Evolutionary conservation across 2,888 invertebrate genomes (phyloP), one percentile per base, ranked within the genome.

Genomic region (Helleia helle): DNA sequence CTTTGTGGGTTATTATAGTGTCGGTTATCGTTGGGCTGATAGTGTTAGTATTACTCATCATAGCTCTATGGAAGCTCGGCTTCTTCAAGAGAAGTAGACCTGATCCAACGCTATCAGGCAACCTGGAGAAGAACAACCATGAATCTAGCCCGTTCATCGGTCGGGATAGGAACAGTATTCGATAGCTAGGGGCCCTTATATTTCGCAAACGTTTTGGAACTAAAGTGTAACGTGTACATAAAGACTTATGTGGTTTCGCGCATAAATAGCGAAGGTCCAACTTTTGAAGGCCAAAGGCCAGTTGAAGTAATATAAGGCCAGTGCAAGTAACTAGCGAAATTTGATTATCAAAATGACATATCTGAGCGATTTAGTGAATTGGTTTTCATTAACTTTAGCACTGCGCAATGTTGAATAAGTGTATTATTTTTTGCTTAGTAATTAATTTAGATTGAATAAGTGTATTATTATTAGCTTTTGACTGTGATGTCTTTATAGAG

Each of bases 51-150:
- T 67, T 95, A 2, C 86, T 97, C 38, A 93, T 93, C 29, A 86
- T 93, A 37, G 87, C 92, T 13, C 81, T 97, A 44, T 95, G 95
- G 91, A 95, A 93, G 83, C 90, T 94, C 40, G 95, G 95, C 38
- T 96, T 96, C 88, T 96, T 95, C 79, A 95, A 94, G 63, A 81
- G 94, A 59, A 90, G 93, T 63, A 87, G 95, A 49, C 93, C 93
- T 3, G 94, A 95, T 70, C 93, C 91, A 1, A 94, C 94, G 9
- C 70, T 93, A 3, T 93, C 93, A 13, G 94, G 93, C 0, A 93
- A 92, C 69, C 71, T 93, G 14, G 91, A 92, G 63, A 93, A 93
- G 61, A 91, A 91, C 59, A 77, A 77, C 43, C 88, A 89, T 55
- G 91, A 91, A 51, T 89, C 90, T 47, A 91, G 90, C 59, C 91